These are phyloP conservation scores for Tetramorium simillimum DNA, from an alignment of 1,140 invertebrate genomes.

Conservation along the genomic window DNA sequence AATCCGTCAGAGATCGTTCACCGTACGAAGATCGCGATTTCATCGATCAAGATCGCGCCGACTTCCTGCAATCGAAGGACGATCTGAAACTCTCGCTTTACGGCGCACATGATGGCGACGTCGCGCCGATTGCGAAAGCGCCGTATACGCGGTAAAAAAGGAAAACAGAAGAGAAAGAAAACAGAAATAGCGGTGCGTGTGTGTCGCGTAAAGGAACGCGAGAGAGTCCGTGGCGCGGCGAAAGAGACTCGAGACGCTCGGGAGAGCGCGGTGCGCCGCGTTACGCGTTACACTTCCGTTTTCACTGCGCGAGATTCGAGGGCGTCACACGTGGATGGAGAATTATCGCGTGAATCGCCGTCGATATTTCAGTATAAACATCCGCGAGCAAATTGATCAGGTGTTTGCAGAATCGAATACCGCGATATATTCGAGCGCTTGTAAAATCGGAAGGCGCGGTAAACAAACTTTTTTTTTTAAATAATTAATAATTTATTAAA, in stretches of 20 bases:
- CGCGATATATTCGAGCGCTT: not conserved
- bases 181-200: slow-evolving; percentile 10
- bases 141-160: not conserved
- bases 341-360: not conserved
- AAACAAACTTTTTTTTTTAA: not conserved
- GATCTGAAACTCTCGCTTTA: slow-evolving; percentile 59
- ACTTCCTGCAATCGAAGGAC: slow-evolving; percentile 67
- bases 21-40: slow-evolving; percentile 5
- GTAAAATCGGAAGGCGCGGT: not conserved
- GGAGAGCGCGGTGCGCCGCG: slow-evolving; percentile 15
- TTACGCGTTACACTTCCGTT: slow-evolving; percentile 68
- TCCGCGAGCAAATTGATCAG: not conserved
- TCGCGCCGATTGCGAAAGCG: slow-evolving; percentile 56
- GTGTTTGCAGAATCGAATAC: not conserved
- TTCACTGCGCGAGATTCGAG: slow-evolving; percentile 51
- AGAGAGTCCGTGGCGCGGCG: slow-evolving; percentile 4
- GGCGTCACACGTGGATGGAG: slow-evolving; percentile 7
- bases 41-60: slow-evolving; percentile 5
- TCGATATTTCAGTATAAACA: not conserved
- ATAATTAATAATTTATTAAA: not conserved
- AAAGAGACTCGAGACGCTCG: slow-evolving; percentile 58
- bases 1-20: slow-evolving; percentile 13
- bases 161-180: not conserved
- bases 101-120: not conserved
- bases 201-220: slow-evolving; percentile 33